Percentiles rank a stretch among this genome's conserved stretches.
Evolutionary conservation across 1,140 invertebrate species (phyloP).

Genomic region (Gryon sp.): DNA sequence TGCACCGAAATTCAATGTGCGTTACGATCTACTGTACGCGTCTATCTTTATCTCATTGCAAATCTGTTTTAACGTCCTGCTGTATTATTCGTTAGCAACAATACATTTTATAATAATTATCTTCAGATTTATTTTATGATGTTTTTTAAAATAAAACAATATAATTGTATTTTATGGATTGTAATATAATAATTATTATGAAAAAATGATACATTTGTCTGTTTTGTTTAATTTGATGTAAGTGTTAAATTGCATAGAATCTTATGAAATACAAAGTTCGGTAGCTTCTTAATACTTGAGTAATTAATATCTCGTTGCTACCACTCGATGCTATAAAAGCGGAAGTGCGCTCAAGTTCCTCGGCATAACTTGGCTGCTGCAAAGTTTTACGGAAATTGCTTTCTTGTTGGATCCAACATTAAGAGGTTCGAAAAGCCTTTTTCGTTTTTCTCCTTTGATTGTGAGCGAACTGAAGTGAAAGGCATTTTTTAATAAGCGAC

Average conservation of each 20-base stretch:
- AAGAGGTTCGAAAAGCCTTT: conserved; percentile 58
- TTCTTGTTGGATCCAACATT: conserved; percentile 61
- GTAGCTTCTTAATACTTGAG: conserved; percentile 25
- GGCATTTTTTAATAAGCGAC: conserved; percentile 78
- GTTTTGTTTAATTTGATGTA: too few species aligned
- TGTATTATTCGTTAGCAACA: too few species aligned
- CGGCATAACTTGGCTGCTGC: conserved; percentile 48
- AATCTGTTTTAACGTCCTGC: neutral
- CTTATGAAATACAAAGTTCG: conserved; percentile 28
- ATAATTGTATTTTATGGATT: too few species aligned
- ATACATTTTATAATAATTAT: too few species aligned
- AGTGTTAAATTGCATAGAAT: too few species aligned
- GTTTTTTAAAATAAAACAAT: too few species aligned
- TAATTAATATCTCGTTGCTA: conserved; percentile 61
- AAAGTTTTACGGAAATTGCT: conserved; percentile 65
- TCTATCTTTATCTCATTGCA: neutral
- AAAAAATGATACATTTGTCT: too few species aligned
- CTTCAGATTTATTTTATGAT: too few species aligned
- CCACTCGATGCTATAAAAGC: conserved; percentile 59
- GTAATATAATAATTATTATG: too few species aligned
- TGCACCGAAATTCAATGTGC: conserved; percentile 55
- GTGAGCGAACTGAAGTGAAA: conserved; percentile 28
- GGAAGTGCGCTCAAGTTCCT: conserved; percentile 56
- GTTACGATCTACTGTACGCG: conserved; percentile 22
- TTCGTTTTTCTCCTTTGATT: conserved; percentile 65